phyloP scores from a whole-genome alignment of 2,888 invertebrate species.

The Pasiphila rectangulata region DNA sequence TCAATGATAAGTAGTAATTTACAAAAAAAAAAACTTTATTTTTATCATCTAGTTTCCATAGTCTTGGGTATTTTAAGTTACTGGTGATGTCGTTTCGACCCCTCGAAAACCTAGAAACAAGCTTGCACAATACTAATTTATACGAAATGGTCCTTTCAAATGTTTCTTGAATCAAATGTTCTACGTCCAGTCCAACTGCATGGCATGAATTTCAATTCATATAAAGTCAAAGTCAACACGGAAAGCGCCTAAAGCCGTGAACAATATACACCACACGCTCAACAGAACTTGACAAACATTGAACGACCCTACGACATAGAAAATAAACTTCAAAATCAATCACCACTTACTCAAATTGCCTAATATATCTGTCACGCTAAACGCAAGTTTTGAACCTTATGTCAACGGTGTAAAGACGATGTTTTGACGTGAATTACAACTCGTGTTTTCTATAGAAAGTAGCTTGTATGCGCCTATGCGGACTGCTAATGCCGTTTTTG shows the following conservation, averaged over 20 bases:
- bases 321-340: slow-evolving; percentile 6
- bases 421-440: slow-evolving; percentile 47
- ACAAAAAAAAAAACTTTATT: too few relatives aligned
- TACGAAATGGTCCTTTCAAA: too few relatives aligned
- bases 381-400: slow-evolving; percentile 10
- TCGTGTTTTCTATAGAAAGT: slow-evolving; percentile 71
- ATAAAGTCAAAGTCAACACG: slow-evolving; percentile 18
- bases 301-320: slow-evolving; percentile 10
- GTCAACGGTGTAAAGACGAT: slow-evolving; percentile 17
- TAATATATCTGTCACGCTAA: slow-evolving; percentile 48
- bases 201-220: slow-evolving; percentile 33
- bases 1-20: too few relatives aligned
- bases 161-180: slow-evolving; percentile 1
- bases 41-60: too few relatives aligned
- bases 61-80: too few relatives aligned
- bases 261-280: slow-evolving; percentile 12
- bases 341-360: slow-evolving; percentile 55
- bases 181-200: slow-evolving; percentile 5
- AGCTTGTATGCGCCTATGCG: slow-evolving; percentile 50
- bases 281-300: slow-evolving; percentile 5
- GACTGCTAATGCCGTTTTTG: slow-evolving; percentile 74
- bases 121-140: too few relatives aligned
- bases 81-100: too few relatives aligned
- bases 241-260: slow-evolving; percentile 33
- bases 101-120: too few relatives aligned